phyloP scores from a whole-genome alignment of 2,113 vertebrate species.

The Rattus norvegicus region GRCr8 NC_086020.1:213746501-213747000 shows the following conservation, averaged over 20 bases:
- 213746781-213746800: conserved; percentile 69
- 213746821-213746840: conserved; percentile 68
- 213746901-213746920: conserved; percentile 21
- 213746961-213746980: conserved; percentile 75
- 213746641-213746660: background rate
- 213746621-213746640: background rate
- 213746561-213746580: conserved; percentile 86
- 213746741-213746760: conserved; percentile 41
- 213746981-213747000: conserved; percentile 76
- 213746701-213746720: conserved; percentile 61
- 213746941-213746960: conserved; percentile 71
- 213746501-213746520: conserved; percentile 60
- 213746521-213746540: conserved; percentile 62
- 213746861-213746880: conserved; percentile 37
- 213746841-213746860: conserved; percentile 75
- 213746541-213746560: conserved; percentile 91
- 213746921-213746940: conserved; percentile 68
- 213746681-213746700: conserved; percentile 63
- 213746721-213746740: conserved; percentile 18
- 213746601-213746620: conserved; percentile 55
- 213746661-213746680: background rate
- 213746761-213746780: background rate
- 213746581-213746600: conserved; percentile 76
- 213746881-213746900: conserved; percentile 70
- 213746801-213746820: background rate